Base-by-base conservation (phyloP, 2,797 vertebrate species). In the Okamejei kenojei region DNA sequence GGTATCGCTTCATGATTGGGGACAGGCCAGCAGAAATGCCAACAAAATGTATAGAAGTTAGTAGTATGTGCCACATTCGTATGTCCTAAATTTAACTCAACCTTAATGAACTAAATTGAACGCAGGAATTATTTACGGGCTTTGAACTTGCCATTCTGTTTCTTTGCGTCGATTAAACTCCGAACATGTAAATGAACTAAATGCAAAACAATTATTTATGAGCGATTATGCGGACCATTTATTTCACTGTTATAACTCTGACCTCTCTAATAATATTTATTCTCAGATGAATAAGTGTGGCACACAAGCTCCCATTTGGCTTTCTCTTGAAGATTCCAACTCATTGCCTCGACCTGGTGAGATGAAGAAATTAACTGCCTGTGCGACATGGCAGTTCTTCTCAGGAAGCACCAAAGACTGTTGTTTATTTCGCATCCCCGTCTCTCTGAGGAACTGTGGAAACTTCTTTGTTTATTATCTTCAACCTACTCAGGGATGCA, bases 261-360 rank as follows among this genome's bases (percentile, higher is more conserved):
- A 92, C 23, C 71, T 29, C 54, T 54, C 35, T 76, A 54, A 45
- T 76, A 54, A 92, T 54, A 29, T 76, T 92, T 76, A 17, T 74
- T 54, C 91, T 93, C 94, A 98, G 97, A 96, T 97, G 96, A 97
- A 97, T 95, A 97, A 95, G 93, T 97, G 97, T 1, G 97, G 97
- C 0, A 98, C 97, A 0, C 97, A 98, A 96, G 96, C 96, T 61
- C 97, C 96, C 0, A 95, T 97, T 93, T 97, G 96, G 96, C 95
- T 98, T 93, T 97, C 95, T 0, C 94, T 97, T 94, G 94, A 95
- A 93, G 97, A 63, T 32, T 65, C 96, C 29, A 90, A 94, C 35
- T 93, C 95, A 10, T 94, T 97, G 61, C 97, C 96, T 0, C 93
- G 90, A 81, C 95, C 96, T 0, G 96, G 96, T 0, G 95, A 96